Evolutionary conservation across 2,888 invertebrate species (phyloP), one percentile per base, ranked within the genome.

Genomic region (Chesias legatella): DNA sequence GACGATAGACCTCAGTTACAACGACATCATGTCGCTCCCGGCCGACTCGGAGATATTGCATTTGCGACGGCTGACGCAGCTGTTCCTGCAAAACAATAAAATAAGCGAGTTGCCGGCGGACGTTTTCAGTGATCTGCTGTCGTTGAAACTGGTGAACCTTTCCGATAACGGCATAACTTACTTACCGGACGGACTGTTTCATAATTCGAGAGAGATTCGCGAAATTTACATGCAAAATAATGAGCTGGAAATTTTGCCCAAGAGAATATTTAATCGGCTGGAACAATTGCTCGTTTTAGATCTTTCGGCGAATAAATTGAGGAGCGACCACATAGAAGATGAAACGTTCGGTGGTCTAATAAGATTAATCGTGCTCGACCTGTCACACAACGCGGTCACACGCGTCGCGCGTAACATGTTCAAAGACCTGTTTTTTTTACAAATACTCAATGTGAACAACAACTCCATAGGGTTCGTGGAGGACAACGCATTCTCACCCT

Each of bases 191-290:
- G 93, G 93, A 43, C 82, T 96, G 51, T 96, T 98, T 79, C 91
- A 93, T 53, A 93, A 93, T 63, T 93, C 94, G 51, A 91, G 92
- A 54, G 95, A 96, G 73, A 89, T 95, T 53, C 92, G 94, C 31
- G 95, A 96, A 82, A 91, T 96, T 65, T 94, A 95, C 80, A 88
- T 96, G 67, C 94, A 95, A 70, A 93, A 95, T 86, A 97, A 97
- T 82, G 94, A 94, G 61, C 88, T 97, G 63, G 94, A 93, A 74
- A 94, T 93, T 67, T 86, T 97, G 61, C 95, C 96, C 45, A 93
- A 93, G 65, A 94, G 94, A 47, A 90, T 96, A 58, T 94, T 98
- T 83, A 94, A 94, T 68, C 92, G 94, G 35, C 86, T 97, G 64
- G 95, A 95, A 75, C 95, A 95, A 81, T 90, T 97, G 67, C 88